Conservation (phyloP, 2,888 invertebrate genomes). For the Eudasyphora cyanicolor region DNA sequence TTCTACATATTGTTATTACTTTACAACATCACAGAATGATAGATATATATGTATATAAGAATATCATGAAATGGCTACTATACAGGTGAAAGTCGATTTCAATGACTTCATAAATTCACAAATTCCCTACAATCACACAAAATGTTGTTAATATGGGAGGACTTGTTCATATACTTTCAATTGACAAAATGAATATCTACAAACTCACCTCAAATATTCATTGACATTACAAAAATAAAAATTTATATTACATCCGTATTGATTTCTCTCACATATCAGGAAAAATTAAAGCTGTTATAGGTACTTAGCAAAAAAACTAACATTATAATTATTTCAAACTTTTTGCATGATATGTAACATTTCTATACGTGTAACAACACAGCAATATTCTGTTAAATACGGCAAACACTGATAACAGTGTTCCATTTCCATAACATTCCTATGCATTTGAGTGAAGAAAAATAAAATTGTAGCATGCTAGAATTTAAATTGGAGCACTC, state of each 20-base stretch:
- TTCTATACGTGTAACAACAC: background rate
- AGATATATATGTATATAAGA: no score
- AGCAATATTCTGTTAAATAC: background rate
- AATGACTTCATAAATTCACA: background rate
- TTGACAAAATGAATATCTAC: background rate
- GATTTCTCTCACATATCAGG: background rate
- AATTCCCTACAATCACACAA: background rate
- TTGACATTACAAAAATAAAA: background rate
- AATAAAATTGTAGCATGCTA: conserved; percentile 44
- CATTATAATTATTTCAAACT: background rate
- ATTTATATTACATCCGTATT: background rate
- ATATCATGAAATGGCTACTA: no score
- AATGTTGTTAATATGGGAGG: no score
- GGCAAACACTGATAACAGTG: background rate
- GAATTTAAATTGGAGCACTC: background rate
- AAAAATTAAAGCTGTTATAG: background rate
- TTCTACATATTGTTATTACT: no score
- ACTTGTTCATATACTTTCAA: no score
- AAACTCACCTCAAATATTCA: background rate
- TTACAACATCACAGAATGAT: no score
- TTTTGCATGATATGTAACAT: background rate
- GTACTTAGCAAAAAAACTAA: background rate
- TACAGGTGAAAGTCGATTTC: no score
- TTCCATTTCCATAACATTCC: background rate
- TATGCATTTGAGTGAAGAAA: background rate